These are phyloP conservation scores for Agrochola circellaris DNA, from an alignment of 2,888 invertebrate genomes.

Conservation along the genomic window DNA sequence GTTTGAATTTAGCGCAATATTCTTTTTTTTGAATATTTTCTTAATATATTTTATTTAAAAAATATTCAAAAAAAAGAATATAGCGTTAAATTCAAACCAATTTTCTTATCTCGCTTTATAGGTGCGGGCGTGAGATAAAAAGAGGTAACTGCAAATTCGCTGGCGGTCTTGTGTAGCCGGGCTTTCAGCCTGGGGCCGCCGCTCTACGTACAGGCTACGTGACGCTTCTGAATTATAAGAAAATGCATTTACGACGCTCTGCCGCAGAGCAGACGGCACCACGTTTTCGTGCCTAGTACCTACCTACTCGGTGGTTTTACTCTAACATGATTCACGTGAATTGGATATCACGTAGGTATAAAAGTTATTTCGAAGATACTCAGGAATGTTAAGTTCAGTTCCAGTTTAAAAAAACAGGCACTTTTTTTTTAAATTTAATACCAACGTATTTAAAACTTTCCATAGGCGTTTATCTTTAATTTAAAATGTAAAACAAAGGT, in stretches of 20 bases:
- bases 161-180: slow-evolving; percentile 83
- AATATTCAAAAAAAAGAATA: slow-evolving; percentile 19
- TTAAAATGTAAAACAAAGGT: not conserved
- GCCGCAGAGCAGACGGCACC: slow-evolving; percentile 79
- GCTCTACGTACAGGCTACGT: slow-evolving; percentile 82
- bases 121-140: slow-evolving; percentile 85
- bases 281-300: slow-evolving; percentile 82
- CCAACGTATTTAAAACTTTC: not conserved
- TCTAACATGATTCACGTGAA: slow-evolving; percentile 77
- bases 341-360: slow-evolving; percentile 64
- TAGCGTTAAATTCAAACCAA: slow-evolving; percentile 59
- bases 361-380: slow-evolving; percentile 34
- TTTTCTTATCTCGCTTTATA: slow-evolving; percentile 86
- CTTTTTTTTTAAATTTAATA: too few species aligned
- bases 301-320: slow-evolving; percentile 73
- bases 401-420: not conserved
- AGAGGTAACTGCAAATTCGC: slow-evolving; percentile 88
- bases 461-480: not conserved
- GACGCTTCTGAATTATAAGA: slow-evolving; percentile 90
- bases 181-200: slow-evolving; percentile 81
- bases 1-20: too few species aligned
- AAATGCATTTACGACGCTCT: slow-evolving; percentile 88
- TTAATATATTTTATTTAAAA: too few species aligned
- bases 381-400: not conserved
- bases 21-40: too few species aligned